These are phyloP conservation scores for Ispidina lecontei DNA, from an alignment of 2,797 vertebrate genomes.

Conservation along the genomic window DNA sequence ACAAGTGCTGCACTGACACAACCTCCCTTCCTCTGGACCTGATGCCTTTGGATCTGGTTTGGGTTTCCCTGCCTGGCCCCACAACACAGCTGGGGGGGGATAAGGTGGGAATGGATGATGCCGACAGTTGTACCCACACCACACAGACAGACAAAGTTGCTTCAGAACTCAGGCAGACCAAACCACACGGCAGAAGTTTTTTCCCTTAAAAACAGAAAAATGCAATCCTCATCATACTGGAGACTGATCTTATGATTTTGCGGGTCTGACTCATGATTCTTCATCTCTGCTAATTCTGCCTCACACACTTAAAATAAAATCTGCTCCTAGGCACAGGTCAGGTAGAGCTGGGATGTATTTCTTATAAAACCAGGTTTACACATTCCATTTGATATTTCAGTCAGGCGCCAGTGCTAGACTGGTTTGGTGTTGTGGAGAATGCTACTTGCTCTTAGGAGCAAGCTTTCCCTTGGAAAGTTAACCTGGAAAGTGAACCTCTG, in stretches of 20 bases:
- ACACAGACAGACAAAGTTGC: background rate
- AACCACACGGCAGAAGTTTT: background rate
- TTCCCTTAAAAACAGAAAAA: conserved; percentile 13
- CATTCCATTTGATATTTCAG: background rate
- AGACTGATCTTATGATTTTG: background rate
- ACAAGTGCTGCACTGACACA: background rate
- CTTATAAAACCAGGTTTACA: background rate
- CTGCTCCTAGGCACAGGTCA: conserved; percentile 1
- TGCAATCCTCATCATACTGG: background rate
- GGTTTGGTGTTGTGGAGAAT: background rate
- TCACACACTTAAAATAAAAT: conserved; percentile 22
- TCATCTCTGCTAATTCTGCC: background rate
- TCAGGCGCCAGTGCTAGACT: background rate
- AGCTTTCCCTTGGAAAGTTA: background rate
- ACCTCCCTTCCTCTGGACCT: background rate
- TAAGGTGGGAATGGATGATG: rapidly evolving
- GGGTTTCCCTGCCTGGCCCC: background rate
- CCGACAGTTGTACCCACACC: background rate
- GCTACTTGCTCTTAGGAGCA: background rate
- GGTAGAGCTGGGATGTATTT: background rate
- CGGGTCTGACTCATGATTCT: conserved; percentile 19
- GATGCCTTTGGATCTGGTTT: background rate
- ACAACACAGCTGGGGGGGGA: background rate
- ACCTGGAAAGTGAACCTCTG: background rate
- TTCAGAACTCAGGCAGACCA: background rate